Conservation (phyloP, 2,888 invertebrate species). For the Notodonta ziczac region DNA sequence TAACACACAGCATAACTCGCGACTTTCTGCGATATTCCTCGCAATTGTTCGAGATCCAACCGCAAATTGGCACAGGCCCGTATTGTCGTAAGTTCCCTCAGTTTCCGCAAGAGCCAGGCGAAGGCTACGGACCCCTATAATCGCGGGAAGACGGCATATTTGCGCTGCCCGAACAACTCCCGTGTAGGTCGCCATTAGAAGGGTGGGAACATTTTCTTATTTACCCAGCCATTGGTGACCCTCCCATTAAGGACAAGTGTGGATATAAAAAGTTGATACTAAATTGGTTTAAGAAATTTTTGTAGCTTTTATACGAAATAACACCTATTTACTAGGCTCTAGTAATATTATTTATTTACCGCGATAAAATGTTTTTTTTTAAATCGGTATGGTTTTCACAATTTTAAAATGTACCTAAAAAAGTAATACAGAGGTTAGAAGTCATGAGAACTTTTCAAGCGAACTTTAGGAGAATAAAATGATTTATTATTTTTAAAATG, state of each 20-base stretch:
- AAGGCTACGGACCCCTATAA: slow-evolving; percentile 46
- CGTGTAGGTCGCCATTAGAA: slow-evolving; percentile 54
- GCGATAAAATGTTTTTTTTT: too few relatives aligned
- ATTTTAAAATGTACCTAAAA: too few relatives aligned
- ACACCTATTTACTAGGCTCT: too few relatives aligned
- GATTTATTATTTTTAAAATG: too few relatives aligned
- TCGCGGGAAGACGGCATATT: slow-evolving; percentile 46
- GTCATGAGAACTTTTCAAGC: too few relatives aligned
- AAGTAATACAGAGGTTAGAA: too few relatives aligned
- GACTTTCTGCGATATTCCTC: not conserved
- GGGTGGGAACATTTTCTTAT: slow-evolving; percentile 64
- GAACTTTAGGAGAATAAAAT: too few relatives aligned
- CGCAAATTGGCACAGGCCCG: not conserved
- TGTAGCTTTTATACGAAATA: not conserved
- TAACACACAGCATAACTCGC: not conserved
- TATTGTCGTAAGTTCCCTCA: not conserved
- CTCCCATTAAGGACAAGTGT: slow-evolving; percentile 33
- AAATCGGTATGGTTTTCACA: too few relatives aligned
- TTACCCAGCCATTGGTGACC: slow-evolving; percentile 50
- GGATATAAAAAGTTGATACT: not conserved
- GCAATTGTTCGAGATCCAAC: not conserved
- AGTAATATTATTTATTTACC: too few relatives aligned
- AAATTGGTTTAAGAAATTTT: slow-evolving; percentile 1
- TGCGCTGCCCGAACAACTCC: slow-evolving; percentile 40
- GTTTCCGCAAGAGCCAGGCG: slow-evolving; percentile 24